Evolutionary conservation across 2,797 vertebrate genomes (phyloP), one percentile per base, ranked within the genome.

Genomic region (Tarsius wallacei): DNA sequence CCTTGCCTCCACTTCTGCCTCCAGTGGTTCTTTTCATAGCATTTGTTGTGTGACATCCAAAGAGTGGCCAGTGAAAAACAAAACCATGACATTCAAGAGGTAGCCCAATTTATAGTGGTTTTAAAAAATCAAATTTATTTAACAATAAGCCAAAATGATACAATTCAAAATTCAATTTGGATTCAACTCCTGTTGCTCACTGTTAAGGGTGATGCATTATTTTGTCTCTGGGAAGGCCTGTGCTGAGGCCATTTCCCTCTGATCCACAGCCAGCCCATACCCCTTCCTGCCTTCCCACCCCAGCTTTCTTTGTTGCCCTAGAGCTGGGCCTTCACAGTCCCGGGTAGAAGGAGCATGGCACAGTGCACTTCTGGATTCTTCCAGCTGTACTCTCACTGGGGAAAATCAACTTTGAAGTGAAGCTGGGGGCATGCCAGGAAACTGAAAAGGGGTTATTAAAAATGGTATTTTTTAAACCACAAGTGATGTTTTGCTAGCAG

Each of bases 391-490:
- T 97, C 88, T 98, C 92, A 95, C 94, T 95, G 57, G 94, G 92
- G 85, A 98, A 97, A 97, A 97, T 97, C 87, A 95, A 91, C 96
- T 97, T 97, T 97, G 95, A 98, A 97, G 84, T 93, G 71, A 98
- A 97, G 61, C n/a, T 98, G 81, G 82, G 66, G 82, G 2, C 64
- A n/a, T 89, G 80, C 66, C 96, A 96, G 95, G 92, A 96, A 98
- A 97, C 93, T 59, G 81, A 89, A 94, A 97, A 42, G 0, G n/a
- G 42, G 96, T 95, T 15, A 85, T 97, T 96, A 96, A 97, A 98
- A 98, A 53, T 76, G 71, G 14, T 36, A 31, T 94, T 98, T 97
- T 98, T 95, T 96, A 94, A 96, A 70, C 87, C 17, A 7, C 22
- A 14, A 97, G 47, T 83, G 87, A 68, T 97, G 77, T 90, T 97